Conservation (phyloP, 2,113 vertebrate species). For the Campylorhamphus procurvoides region DNA sequence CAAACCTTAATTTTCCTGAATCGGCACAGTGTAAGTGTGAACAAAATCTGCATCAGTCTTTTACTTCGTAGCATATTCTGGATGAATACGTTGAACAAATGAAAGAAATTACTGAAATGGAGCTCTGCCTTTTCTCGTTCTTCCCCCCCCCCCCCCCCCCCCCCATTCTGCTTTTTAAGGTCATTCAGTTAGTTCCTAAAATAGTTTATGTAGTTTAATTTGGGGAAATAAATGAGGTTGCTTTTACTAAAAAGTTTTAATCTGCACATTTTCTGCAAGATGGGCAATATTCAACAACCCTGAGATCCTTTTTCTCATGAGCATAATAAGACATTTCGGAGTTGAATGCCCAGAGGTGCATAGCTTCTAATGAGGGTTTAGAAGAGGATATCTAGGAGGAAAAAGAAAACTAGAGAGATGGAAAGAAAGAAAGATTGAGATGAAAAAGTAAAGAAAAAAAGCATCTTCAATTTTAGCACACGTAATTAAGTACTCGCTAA, state of each 20-base stretch:
- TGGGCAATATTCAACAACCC: conserved; percentile 33
- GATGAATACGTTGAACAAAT: background rate
- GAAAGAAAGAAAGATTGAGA: background rate
- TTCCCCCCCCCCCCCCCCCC: no score
- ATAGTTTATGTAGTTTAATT: conserved; percentile 48
- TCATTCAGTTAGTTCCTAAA: conserved; percentile 41
- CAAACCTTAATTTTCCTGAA: background rate
- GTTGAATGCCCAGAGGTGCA: conserved; percentile 18
- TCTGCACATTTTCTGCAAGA: conserved; percentile 62
- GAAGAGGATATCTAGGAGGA: background rate
- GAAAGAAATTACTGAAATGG: background rate
- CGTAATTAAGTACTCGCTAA: background rate
- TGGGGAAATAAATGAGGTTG: conserved; percentile 43
- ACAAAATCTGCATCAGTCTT: background rate
- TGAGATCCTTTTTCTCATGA: conserved; percentile 27
- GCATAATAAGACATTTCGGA: conserved; percentile 48
- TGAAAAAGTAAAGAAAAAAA: background rate
- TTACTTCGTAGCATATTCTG: background rate
- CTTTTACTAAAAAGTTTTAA: conserved; percentile 25
- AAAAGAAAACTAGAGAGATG: background rate
- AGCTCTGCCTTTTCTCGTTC: background rate
- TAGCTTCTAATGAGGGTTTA: conserved; percentile 31
- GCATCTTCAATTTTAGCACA: background rate
- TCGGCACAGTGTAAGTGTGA: background rate
- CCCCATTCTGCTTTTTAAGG: background rate